Conservation (phyloP, 2,888 invertebrate species). For the Agrochola lychnidis region DNA sequence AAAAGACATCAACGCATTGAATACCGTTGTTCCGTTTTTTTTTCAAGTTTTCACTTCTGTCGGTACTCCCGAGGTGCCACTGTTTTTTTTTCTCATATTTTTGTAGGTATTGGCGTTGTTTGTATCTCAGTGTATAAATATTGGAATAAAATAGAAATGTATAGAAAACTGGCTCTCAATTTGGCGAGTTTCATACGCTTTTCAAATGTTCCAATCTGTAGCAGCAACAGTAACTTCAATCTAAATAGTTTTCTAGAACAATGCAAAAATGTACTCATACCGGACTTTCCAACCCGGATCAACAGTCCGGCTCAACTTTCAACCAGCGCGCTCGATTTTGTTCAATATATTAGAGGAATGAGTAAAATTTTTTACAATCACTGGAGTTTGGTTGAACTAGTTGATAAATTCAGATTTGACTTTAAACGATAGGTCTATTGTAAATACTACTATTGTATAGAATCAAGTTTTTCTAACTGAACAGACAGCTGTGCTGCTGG, state of each 20-base stretch:
- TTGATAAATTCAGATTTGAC: slow-evolving; percentile 18
- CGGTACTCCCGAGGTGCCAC: no score
- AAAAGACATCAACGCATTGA: no score
- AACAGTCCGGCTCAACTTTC: slow-evolving; percentile 35
- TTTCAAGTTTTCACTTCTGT: no score
- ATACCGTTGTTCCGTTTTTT: no score
- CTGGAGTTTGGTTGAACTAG: not conserved
- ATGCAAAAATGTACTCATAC: slow-evolving; percentile 45
- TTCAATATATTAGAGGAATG: slow-evolving; percentile 38
- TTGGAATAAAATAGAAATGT: slow-evolving; percentile 19
- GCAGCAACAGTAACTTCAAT: slow-evolving; percentile 39
- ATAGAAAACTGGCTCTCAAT: slow-evolving; percentile 21
- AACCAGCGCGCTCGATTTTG: slow-evolving; percentile 5
- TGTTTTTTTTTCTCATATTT: no score
- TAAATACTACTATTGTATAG: no score
- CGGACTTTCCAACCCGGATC: slow-evolving; percentile 12
- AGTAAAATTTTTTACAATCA: slow-evolving; percentile 14
- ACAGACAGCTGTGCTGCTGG: no score
- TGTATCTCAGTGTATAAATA: no score
- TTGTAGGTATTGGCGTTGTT: no score
- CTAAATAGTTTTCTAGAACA: slow-evolving; percentile 42
- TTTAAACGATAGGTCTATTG: not conserved
- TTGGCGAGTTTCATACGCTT: slow-evolving; percentile 19
- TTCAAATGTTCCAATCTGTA: slow-evolving; percentile 41
- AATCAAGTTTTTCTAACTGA: no score